These are phyloP conservation scores for Lymantria monacha DNA, from an alignment of 2,888 invertebrate species.

Conservation along the genomic window DNA sequence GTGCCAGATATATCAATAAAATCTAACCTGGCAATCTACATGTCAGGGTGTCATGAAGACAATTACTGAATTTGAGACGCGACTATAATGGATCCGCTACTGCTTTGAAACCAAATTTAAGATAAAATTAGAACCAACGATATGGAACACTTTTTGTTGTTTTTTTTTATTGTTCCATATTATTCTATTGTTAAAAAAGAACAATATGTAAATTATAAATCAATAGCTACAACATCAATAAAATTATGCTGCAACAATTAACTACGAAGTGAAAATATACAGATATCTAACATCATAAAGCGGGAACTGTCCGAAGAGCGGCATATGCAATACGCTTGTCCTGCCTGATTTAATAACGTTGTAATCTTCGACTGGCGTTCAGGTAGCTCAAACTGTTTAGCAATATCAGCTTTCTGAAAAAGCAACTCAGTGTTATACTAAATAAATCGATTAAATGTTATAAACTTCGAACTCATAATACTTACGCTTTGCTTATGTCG, in stretches of 20 bases:
- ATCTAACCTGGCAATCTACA: too few relatives aligned
- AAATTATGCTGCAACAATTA: not conserved
- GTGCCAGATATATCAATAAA: too few relatives aligned
- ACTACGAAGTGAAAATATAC: slow-evolving; percentile 13
- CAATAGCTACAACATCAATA: not conserved
- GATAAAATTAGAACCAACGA: too few relatives aligned
- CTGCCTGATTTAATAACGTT: slow-evolving; percentile 92
- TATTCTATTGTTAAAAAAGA: not conserved
- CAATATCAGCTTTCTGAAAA: slow-evolving; percentile 92
- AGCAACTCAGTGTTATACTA: not conserved
- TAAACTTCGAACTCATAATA: slow-evolving; percentile 10
- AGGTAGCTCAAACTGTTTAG: slow-evolving; percentile 93
- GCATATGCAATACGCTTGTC: slow-evolving; percentile 97
- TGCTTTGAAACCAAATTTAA: too few relatives aligned
- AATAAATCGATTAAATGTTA: not conserved
- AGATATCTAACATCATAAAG: slow-evolving; percentile 93
- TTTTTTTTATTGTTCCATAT: too few relatives aligned
- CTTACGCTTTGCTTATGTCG: slow-evolving; percentile 72
- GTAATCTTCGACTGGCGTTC: slow-evolving; percentile 96
- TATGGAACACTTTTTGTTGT: too few relatives aligned
- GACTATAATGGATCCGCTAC: too few relatives aligned
- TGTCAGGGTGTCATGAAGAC: too few relatives aligned
- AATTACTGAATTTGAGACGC: too few relatives aligned
- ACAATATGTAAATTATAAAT: not conserved
- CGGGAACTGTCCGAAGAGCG: slow-evolving; percentile 95